Base-by-base conservation (phyloP, 2,113 vertebrate species). In the Phaethon lepturus region DNA sequence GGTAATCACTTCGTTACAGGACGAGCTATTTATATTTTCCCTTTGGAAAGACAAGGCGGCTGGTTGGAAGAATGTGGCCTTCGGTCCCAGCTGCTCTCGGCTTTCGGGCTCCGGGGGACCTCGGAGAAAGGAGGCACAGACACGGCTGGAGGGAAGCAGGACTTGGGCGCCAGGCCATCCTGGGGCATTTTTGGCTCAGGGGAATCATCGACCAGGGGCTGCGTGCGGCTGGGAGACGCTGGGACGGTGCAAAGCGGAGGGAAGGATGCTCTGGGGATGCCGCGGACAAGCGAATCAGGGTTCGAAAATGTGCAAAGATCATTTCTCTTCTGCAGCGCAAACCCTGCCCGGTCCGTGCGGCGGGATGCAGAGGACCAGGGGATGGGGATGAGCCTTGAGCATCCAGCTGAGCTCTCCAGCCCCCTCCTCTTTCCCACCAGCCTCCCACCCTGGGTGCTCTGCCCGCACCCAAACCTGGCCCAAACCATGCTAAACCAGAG, bases 271-370 rank as follows among this genome's bases (percentile, higher is more conserved):
- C 3, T 8, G 55, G 56, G 45, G 28, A 12, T 2, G 2, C 19
- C 8, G 28, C 72, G 45, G 42, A 28, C 16, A 18, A 56, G 26
- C 3, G 91, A 79, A 77, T 14, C 7, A 1, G 33, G 22, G 3
- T 13, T 66, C 44, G 17, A 47, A 86, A 94, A 60, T 0, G 0
- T 17, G 9, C 44, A 22, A 35, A 73, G 19, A 38, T 33, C 1
- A 7, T 60, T 83, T 55, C 24, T 6, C 22, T 25, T 19, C 76
- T 35, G 20, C 33, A 63, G n/a, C 12, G 4, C 72, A 38, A 73
- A 62, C 45, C 80, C 82, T 35, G 18, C 42, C 47, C 0, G 0
- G 11, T 47, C 42, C 35, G 0, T 0, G 2, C 4, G 1, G 29
- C 52, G 33, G 78, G 28, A 28, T 26, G 40, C 44, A 14, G 78